Evolutionary conservation across 2,113 vertebrate genomes (phyloP).

Genomic region (Pelusios castaneus): DNA sequence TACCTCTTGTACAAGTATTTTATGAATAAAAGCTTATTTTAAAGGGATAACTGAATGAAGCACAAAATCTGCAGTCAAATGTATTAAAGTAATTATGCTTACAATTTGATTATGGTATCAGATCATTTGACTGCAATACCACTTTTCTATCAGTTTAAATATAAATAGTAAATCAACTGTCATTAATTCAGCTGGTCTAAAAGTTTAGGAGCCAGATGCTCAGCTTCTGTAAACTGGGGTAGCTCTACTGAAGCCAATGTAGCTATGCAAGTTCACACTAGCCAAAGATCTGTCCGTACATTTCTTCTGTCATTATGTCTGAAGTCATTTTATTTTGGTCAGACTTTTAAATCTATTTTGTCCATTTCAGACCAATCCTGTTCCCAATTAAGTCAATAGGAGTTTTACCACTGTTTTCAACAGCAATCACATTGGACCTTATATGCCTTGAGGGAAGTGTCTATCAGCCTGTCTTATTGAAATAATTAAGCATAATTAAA

Average conservation of each 20-base stretch:
- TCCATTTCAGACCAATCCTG: neutral
- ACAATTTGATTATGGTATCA: neutral
- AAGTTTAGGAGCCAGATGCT: neutral
- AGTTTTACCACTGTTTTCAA: neutral
- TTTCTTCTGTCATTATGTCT: neutral
- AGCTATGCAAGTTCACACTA: neutral
- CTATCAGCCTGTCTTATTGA: neutral
- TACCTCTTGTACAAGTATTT: neutral
- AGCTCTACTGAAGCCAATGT: neutral
- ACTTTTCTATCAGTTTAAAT: neutral
- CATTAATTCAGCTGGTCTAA: neutral
- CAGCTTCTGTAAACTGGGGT: accelerated
- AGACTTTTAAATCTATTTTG: neutral
- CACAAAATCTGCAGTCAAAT: neutral
- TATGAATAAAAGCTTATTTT: neutral
- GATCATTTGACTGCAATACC: neutral
- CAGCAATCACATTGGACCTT: neutral
- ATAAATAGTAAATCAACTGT: neutral
- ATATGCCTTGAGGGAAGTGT: neutral
- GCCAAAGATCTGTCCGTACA: neutral
- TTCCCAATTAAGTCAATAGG: neutral
- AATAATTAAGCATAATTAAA: neutral
- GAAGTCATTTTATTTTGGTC: neutral
- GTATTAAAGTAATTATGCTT: neutral
- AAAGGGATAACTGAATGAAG: neutral